Base-by-base conservation (phyloP, 2,797 vertebrate genomes). In the Neopelma chrysocephalum region DNA sequence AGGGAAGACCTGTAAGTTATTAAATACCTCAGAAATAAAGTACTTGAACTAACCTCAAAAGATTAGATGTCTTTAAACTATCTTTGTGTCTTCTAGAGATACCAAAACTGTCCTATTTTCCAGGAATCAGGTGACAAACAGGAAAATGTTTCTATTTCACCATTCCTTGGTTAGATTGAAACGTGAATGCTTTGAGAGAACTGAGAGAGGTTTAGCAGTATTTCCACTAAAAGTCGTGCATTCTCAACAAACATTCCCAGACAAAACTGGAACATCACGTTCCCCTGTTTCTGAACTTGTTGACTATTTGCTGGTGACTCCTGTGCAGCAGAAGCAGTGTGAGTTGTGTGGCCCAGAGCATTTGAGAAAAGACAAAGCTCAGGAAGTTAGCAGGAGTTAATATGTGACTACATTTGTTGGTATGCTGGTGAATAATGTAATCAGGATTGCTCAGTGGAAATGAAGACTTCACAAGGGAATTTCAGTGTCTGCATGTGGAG, bases 1-100 rank as follows among this genome's bases (percentile, higher is more conserved):
- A 99, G 97, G 99, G 99, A 97, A 98, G 98, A 97, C 99, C 98
- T 88, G 99, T 99, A 98, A 94, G 99, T 98, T 77, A 78, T 22
- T 56, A 3, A 77, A 25, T 50, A 50, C 23, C 69, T 77, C 38
- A 75, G 64, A 77, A 89, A 69, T 43, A 47, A 90, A 82, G 68
- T 54, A 32, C 22, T 57, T 57, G 6, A 47, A 68, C 36, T 65
- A 82, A 75, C 32, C 32, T 84, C 53, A 48, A 38, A 76, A 70
- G 20, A 27, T 68, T 43, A 71, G 66, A 53, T 75, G 15, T 15
- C 27, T 86, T 92, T 76, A 61, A 80, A 68, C 38, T 77, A 8
- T 53, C 43, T 76, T 62, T 32, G 0, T 83, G 61, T 82, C 73
- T 94, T 90, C 48, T 76, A 72, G 65, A 93, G 38, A 84, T 82